Conservation (phyloP, 2,797 vertebrate species). For the Cynopterus sphinx region DNA sequence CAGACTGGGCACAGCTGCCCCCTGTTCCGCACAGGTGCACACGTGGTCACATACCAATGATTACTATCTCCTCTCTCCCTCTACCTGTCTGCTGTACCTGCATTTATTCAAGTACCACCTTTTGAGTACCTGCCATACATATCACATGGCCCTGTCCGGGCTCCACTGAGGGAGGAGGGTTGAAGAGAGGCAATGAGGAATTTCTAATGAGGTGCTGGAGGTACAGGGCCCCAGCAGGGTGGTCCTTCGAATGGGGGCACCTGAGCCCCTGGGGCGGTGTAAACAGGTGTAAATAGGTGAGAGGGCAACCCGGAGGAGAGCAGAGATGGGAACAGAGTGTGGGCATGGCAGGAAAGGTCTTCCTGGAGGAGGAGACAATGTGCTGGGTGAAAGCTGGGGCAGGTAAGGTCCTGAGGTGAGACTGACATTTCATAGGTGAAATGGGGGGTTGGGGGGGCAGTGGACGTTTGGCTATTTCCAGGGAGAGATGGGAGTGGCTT, state of each 20-base stretch:
- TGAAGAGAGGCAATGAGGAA: not conserved
- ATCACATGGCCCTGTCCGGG: not conserved
- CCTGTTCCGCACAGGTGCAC: fast-evolving
- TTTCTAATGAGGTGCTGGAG: not conserved
- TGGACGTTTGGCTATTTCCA: not conserved
- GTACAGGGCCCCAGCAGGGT: not conserved
- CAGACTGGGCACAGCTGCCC: fast-evolving
- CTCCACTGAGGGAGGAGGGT: not conserved
- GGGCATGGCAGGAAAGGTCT: not conserved
- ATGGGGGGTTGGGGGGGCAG: no score
- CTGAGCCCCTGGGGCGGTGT: not conserved
- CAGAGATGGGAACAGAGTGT: not conserved
- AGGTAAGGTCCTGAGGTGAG: not conserved
- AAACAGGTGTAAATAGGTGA: not conserved
- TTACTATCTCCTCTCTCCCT: not conserved
- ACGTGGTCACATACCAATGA: fast-evolving
- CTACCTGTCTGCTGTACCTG: fast-evolving
- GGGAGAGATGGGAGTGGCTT: not conserved
- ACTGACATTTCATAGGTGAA: not conserved
- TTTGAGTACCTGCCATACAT: not conserved
- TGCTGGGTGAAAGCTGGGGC: not conserved
- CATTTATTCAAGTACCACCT: not conserved
- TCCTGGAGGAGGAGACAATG: not conserved
- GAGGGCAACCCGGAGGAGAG: not conserved
- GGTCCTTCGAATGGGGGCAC: not conserved